Conservation (phyloP, 2,888 invertebrate species). For the Plusia festucae region DNA sequence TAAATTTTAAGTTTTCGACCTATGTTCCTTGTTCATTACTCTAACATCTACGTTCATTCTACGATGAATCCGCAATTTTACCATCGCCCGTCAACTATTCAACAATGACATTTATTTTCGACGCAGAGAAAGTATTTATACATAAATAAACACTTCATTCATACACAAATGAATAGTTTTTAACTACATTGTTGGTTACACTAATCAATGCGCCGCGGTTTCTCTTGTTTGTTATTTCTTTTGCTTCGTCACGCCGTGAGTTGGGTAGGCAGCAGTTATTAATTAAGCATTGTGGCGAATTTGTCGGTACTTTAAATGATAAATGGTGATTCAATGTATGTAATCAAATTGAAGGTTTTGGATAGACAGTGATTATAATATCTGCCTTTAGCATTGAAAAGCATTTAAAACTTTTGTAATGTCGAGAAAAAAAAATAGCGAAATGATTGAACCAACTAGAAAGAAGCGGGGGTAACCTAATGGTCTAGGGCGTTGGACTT, state of each 20-base stretch:
- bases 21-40: no score
- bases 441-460: no score
- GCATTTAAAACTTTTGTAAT: no score
- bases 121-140: conserved; percentile 22
- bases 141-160: conserved; percentile 14
- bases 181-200: conserved; percentile 10
- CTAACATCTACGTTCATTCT: neutral
- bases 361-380: neutral
- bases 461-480: no score
- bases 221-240: conserved; percentile 21
- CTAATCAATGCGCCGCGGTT: conserved; percentile 38
- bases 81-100: neutral
- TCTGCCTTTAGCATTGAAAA: neutral
- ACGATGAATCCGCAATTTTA: neutral
- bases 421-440: no score
- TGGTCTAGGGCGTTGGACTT: no score
- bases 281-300: neutral
- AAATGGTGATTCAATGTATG: neutral
- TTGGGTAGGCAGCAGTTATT: neutral
- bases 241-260: conserved; percentile 17
- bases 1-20: no score
- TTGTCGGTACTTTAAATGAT: conserved; percentile 5
- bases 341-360: neutral
- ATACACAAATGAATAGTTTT: conserved; percentile 9
- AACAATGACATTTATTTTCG: neutral